Evolutionary conservation across 2,797 vertebrate species (phyloP).

Genomic region (Todus mexicanus): DNA sequence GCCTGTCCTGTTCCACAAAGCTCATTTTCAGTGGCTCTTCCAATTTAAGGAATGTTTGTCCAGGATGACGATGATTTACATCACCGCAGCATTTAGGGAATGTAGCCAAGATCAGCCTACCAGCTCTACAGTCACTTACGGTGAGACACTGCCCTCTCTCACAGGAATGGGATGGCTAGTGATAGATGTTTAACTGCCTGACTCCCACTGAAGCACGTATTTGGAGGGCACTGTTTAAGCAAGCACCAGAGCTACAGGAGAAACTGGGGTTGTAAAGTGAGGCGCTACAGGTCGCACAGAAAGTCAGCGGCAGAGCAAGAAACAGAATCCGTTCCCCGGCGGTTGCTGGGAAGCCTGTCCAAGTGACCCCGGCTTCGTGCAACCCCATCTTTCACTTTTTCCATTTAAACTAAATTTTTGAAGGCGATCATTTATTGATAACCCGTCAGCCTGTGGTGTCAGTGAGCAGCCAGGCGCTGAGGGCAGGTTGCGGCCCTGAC

Average conservation of each 20-base stretch:
- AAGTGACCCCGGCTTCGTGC: neutral
- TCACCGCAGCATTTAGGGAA: neutral
- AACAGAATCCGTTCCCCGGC: fast-evolving
- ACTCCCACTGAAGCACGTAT: neutral
- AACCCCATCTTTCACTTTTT: neutral
- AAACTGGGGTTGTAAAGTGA: neutral
- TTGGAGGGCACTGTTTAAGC: neutral
- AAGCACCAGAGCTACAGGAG: neutral
- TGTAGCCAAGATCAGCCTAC: neutral
- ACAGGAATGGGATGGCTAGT: neutral
- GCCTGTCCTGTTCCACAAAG: neutral
- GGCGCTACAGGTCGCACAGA: neutral
- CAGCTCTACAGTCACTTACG: neutral
- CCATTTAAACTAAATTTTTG: neutral
- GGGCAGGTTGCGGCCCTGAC: neutral
- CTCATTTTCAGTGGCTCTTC: neutral
- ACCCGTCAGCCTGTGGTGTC: neutral
- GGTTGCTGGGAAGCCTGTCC: neutral
- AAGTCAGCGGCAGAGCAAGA: neutral
- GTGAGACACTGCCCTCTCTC: conserved; percentile 8
- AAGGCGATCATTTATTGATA: neutral
- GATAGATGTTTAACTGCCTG: neutral
- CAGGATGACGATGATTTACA: neutral
- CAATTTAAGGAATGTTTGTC: neutral
- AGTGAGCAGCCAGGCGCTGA: fast-evolving